Evolutionary conservation across 23 tunicate genomes (phyloP), one percentile per base, ranked within the genome.

Genomic region (Diplosoma virens): DNA sequence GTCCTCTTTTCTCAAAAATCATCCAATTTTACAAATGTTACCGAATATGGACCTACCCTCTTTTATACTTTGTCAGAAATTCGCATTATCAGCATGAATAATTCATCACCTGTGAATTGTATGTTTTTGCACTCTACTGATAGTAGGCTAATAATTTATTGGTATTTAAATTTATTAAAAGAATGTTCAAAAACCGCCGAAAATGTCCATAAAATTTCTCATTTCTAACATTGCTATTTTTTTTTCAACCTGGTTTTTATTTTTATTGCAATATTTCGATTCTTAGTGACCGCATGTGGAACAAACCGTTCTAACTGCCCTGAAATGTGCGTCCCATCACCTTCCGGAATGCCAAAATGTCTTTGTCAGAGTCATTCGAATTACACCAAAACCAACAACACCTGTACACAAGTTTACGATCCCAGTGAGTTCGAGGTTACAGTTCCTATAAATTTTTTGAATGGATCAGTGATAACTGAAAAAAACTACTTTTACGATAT

Each of bases 11-110:
- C 50, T 29, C n/a, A 30, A 21, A 32, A 1, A 50, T 27, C 0
- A 29, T 46, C 23, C 17, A 37, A 17, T 25, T 6, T n/a, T 17
- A 26, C 52, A 2, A 53, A 37, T 29, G 79, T 76, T 22, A 25
- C 25, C 27, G 34, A 25, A 25, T 86, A 59, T 48, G 92, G 92
- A 29, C 84, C 92, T 0, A 21, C 55, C 1, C 16, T 79, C 32
- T 79, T 86, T 59, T 84, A 55, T 56, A 36, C 37, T 11, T 66
- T 79, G 4, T 24, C 74, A 1, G 82, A 78, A 52, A 69, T 81
- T 37, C 27, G 28, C 0, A 46, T 32, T 18, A 14, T 66, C 14
- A 16, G 20, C 65, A 58, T n/a, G n/a, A n/a, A n/a, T n/a, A n/a
- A n/a, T n/a, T n/a, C n/a, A n/a, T n/a, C n/a, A n/a, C n/a, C n/a